Conservation (phyloP, 1,140 invertebrate species). For the Drosophila ficusphila region DNA sequence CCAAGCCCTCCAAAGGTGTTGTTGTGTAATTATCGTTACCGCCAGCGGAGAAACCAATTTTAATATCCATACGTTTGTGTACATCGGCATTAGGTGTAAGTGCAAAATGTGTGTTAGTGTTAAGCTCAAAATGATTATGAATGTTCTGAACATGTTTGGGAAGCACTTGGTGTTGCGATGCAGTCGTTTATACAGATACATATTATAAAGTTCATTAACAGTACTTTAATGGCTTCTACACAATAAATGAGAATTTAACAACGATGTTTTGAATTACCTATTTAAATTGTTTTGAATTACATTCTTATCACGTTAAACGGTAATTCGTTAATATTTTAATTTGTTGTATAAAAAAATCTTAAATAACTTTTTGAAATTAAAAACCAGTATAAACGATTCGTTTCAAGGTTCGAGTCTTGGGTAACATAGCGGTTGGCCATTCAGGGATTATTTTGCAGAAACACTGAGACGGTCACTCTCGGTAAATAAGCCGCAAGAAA, state of each 20-base stretch:
- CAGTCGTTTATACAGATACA: conserved; percentile 57
- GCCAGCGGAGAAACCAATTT: conserved; percentile 26
- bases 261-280: conserved; percentile 11
- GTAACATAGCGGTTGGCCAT: no score
- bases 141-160: conserved; percentile 71
- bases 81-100: conserved; percentile 47
- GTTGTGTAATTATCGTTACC: conserved; percentile 61
- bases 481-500: conserved; percentile 21
- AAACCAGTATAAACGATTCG: no score
- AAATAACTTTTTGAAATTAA: no score
- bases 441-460: no score
- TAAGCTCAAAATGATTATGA: conserved; percentile 57
- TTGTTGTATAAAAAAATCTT: no score
- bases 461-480: not conserved
- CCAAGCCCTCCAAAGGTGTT: conserved; percentile 79
- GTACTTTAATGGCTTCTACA: conserved; percentile 67
- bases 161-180: conserved; percentile 64
- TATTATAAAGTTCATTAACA: conserved; percentile 68
- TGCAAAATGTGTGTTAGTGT: conserved; percentile 53
- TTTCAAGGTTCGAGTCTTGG: not conserved
- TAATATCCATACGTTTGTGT: conserved; percentile 32
- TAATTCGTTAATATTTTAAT: no score
- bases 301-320: no score
- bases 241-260: conserved; percentile 68
- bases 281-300: not conserved